Percentiles rank a stretch among this genome's conserved stretches.
Conservation (phyloP, 1,140 invertebrate species). For the Nasonia longicornis region DNA sequence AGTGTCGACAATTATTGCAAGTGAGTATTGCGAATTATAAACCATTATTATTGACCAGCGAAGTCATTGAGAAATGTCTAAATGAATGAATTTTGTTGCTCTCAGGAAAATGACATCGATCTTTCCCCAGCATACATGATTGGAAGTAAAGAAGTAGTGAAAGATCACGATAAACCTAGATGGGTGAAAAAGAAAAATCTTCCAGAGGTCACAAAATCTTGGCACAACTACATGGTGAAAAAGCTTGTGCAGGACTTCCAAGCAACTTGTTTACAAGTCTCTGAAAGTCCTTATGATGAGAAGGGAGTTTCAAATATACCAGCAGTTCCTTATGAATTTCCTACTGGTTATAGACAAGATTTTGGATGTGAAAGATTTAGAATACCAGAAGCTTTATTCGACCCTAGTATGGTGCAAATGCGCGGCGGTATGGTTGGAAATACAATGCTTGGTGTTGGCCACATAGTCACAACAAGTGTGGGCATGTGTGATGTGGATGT, state of each 20-base stretch:
- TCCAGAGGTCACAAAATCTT: conserved; percentile 84
- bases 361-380: conserved; percentile 85
- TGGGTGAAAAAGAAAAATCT: conserved; percentile 82
- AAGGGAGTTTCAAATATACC: conserved; percentile 83
- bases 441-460: conserved; percentile 84
- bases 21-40: conserved; percentile 61
- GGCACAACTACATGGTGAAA: conserved; percentile 88
- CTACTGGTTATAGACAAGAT: conserved; percentile 88
- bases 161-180: conserved; percentile 81
- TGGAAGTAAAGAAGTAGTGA: conserved; percentile 82
- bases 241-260: conserved; percentile 83
- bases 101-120: conserved; percentile 82
- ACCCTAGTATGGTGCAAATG: conserved; percentile 76
- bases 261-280: conserved; percentile 79
- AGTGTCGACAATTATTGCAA: conserved; percentile 79
- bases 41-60: not conserved
- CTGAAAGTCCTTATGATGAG: conserved; percentile 82
- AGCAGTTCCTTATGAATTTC: conserved; percentile 88
- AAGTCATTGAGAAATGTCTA: no score
- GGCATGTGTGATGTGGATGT: conserved; percentile 93
- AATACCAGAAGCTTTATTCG: conserved; percentile 88
- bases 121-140: conserved; percentile 87
- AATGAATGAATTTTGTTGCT: conserved; percentile 2
- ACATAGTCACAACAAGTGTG: conserved; percentile 87
- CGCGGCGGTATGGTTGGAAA: conserved; percentile 73